Base-by-base conservation (phyloP, 2,888 invertebrate species). In the Tetramorium bicarinatum region DNA sequence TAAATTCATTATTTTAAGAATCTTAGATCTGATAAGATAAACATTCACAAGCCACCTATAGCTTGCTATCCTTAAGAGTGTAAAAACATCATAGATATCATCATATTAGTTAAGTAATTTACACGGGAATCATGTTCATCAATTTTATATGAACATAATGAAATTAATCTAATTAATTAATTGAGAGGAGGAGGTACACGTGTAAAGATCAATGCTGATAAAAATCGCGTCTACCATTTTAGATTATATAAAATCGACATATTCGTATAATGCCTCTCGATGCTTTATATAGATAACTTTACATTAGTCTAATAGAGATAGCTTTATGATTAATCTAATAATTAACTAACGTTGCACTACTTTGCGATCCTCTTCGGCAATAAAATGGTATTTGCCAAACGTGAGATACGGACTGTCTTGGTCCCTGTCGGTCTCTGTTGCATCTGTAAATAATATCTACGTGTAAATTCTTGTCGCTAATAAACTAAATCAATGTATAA, bases 371-470 rank as follows among this genome's bases (percentile, higher is more conserved):
- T 85, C 84, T 76, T 84, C 69, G 25, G 44, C 18, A 38, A 25
- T 71, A 80, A 71, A 72, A 49, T 38, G 25, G 13, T 11, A 6
- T 25, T 38, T 67, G 72, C 13, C 7, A 59, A 79, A 71, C 38
- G 74, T 59, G 71, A 75, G 71, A 56, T 47, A 56, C 41, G 49
- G 87, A 87, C 86, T 89, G 79, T 87, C 88, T 82, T 81, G 84
- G 62, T 91, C 88, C 85, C 80, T 89, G 76, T 69, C 79, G 77
- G 77, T 84, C 41, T 90, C 91, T 84, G 91, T 91, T 74, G 88
- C 71, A 89, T 92, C 92, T 92, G 92, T 82, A 91, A 91, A 89
- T 87, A 90, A 90, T 84, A 62, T 54, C 56, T 49, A 38, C 38
- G 21, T 67, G 52, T 84, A 52, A 84, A 52, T 66, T 59, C 15